A percentile compares a stretch with the other conserved stretches of the same genome.
Evolutionary conservation across 64 coral and sea anemone genomes (phyloP).

Genomic region (Catalaphyllia jardinei): DNA sequence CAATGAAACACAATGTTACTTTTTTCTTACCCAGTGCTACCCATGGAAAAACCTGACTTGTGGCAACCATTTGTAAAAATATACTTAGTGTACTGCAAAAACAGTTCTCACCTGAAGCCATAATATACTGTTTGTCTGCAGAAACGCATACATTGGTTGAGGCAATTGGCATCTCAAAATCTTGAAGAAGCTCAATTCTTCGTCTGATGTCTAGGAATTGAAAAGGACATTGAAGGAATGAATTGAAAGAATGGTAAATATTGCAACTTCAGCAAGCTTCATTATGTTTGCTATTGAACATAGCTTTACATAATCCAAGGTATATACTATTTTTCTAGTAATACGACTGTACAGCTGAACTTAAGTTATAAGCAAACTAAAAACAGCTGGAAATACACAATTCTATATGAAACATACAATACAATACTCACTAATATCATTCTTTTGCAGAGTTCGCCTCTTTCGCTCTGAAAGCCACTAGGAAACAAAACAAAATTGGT

Average conservation of each 20-base stretch:
- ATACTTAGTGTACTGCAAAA: background rate
- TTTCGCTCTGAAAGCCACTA: conserved; percentile 98
- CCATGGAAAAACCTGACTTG: no score
- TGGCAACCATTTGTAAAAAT: background rate
- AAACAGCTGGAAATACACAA: no score
- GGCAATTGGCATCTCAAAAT: conserved; percentile 99
- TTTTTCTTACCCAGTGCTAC: no score
- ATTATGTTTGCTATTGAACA: no score
- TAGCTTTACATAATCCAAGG: no score
- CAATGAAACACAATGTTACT: no score
- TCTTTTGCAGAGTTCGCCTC: conserved; percentile 81
- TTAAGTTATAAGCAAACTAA: no score
- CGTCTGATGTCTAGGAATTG: conserved; percentile 74
- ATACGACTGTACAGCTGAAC: no score
- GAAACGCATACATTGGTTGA: conserved; percentile 91
- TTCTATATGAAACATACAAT: no score
- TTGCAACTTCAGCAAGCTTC: no score
- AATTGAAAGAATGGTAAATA: background rate
- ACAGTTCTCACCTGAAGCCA: conserved; percentile 71
- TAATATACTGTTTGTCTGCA: conserved; percentile 77
- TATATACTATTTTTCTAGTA: no score
- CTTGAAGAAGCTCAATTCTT: conserved; percentile 98
- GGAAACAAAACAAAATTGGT: conserved; percentile 6
- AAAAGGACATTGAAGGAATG: background rate
- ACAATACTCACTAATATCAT: conserved; percentile 84